phyloP scores from a whole-genome alignment of 2,113 vertebrate genomes.

The Gymnogyps californianus region DNA sequence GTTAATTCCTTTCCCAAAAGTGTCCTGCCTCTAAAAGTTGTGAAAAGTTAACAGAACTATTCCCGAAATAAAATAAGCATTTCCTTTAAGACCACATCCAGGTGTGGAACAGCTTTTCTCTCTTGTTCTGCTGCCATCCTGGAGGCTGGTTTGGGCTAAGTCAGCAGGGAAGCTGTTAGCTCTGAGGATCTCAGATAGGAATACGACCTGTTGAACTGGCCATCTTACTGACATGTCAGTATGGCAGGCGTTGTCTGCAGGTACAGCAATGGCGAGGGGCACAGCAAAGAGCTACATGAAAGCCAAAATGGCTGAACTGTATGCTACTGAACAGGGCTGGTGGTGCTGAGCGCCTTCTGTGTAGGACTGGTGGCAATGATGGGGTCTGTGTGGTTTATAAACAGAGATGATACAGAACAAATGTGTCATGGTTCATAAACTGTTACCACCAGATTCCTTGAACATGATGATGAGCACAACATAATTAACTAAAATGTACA shows the following conservation, averaged over 20 bases:
- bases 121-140: neutral
- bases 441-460: neutral
- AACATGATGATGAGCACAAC: neutral
- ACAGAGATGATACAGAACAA: neutral
- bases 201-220: neutral
- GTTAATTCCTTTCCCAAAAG: neutral
- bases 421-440: neutral
- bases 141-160: neutral
- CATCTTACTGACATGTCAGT: neutral
- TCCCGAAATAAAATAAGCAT: neutral
- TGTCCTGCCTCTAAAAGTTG: neutral
- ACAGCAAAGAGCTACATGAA: neutral
- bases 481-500: neutral
- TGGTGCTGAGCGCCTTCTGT: neutral
- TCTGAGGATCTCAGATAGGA: neutral
- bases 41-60: neutral
- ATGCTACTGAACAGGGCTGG: rapidly evolving
- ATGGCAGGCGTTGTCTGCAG: rapidly evolving
- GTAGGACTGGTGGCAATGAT: neutral
- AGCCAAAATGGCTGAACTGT: neutral
- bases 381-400: neutral
- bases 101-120: neutral
- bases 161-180: neutral
- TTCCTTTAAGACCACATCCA: neutral
- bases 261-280: rapidly evolving